Evolutionary conservation across 2,888 invertebrate species (phyloP).

Genomic region (Deilephila elpenor): DNA sequence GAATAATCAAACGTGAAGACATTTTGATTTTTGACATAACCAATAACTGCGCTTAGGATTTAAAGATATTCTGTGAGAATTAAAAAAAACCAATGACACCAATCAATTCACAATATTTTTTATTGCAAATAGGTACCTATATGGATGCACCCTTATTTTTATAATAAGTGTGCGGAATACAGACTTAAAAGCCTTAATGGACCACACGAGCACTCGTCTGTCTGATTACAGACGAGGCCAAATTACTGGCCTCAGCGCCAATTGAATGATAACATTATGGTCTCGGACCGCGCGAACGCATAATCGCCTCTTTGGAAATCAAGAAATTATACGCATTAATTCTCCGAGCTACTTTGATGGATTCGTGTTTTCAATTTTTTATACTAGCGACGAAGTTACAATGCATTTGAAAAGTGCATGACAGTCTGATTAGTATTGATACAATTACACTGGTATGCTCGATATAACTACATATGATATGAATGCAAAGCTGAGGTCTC

Average conservation of each 20-base stretch:
- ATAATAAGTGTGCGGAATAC: background rate
- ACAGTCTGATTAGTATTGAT: too few species aligned
- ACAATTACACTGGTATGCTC: too few species aligned
- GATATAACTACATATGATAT: too few species aligned
- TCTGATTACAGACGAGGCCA: background rate
- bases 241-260: background rate
- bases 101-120: background rate
- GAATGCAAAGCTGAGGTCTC: too few species aligned
- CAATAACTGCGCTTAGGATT: too few species aligned
- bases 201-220: background rate
- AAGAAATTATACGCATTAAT: constrained; percentile 3
- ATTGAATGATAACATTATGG: constrained; percentile 6
- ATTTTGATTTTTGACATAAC: too few species aligned
- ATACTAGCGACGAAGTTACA: too few species aligned
- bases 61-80: too few species aligned
- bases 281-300: background rate
- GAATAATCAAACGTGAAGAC: too few species aligned
- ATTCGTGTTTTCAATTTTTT: background rate
- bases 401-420: too few species aligned
- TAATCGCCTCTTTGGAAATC: constrained; percentile 2
- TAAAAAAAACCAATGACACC: too few species aligned
- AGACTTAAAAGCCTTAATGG: background rate
- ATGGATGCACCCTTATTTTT: background rate
- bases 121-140: background rate
- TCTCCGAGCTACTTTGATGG: background rate